A percentile compares a stretch with the other conserved stretches of the same genome.
These are phyloP conservation scores for Rhabdomys pumilio DNA, from an alignment of 2,797 vertebrate genomes.

Conservation along the genomic window DNA sequence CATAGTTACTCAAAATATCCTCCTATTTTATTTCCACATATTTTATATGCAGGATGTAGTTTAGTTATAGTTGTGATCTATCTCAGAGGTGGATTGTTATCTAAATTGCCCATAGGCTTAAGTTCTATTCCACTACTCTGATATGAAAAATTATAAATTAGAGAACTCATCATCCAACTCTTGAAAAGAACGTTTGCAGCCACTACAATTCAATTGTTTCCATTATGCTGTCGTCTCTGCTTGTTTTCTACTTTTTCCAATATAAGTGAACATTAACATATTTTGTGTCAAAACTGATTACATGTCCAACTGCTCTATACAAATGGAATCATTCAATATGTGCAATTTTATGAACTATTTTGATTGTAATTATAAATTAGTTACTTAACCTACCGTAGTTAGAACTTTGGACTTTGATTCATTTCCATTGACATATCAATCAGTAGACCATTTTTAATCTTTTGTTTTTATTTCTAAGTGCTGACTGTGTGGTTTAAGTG, in stretches of 20 bases:
- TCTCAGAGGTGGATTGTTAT: not conserved
- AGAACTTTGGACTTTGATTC: not conserved
- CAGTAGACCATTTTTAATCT: not conserved
- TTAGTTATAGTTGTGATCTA: no score
- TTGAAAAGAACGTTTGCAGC: not conserved
- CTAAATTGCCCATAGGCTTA: no score
- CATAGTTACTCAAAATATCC: no score
- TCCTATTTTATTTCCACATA: no score
- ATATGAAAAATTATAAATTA: not conserved
- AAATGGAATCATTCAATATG: not conserved
- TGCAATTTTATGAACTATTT: not conserved
- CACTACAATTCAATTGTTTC: not conserved
- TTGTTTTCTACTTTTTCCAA: not conserved
- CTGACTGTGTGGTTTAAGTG: not conserved
- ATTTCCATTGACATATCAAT: not conserved
- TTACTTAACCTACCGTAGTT: not conserved
- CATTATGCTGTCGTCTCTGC: not conserved
- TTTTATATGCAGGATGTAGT: no score
- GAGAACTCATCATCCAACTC: not conserved
- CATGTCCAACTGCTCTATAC: not conserved
- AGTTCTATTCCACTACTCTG: not conserved
- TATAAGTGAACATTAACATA: not conserved
- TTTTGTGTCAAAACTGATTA: not conserved
- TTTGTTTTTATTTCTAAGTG: not conserved
- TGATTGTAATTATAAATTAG: not conserved